Evolutionary conservation across 2,113 vertebrate species (phyloP).

Genomic region (Danio rerio): GRCz12tu NC_133198.1:28019501-28020000

Average conservation of each 20-base stretch:
- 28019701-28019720: slow-evolving; percentile 19
- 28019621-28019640: background rate
- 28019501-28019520: too few relatives aligned
- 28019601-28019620: background rate
- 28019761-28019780: slow-evolving; percentile 16
- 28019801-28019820: slow-evolving; percentile 16
- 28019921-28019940: background rate
- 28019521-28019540: too few relatives aligned
- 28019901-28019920: background rate
- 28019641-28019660: background rate
- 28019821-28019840: slow-evolving; percentile 16
- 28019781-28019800: slow-evolving; percentile 16
- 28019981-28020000: background rate
- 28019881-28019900: slow-evolving; percentile 4
- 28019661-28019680: background rate
- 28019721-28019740: background rate
- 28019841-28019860: slow-evolving; percentile 28
- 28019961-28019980: background rate
- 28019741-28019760: slow-evolving; percentile 27
- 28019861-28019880: slow-evolving; percentile 1
- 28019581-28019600: too few relatives aligned
- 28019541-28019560: too few relatives aligned
- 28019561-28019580: too few relatives aligned
- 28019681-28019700: slow-evolving; percentile 24
- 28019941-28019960: slow-evolving; percentile 14